Conservation (phyloP, 2,888 invertebrate genomes). For the Stenurella melanura region DNA sequence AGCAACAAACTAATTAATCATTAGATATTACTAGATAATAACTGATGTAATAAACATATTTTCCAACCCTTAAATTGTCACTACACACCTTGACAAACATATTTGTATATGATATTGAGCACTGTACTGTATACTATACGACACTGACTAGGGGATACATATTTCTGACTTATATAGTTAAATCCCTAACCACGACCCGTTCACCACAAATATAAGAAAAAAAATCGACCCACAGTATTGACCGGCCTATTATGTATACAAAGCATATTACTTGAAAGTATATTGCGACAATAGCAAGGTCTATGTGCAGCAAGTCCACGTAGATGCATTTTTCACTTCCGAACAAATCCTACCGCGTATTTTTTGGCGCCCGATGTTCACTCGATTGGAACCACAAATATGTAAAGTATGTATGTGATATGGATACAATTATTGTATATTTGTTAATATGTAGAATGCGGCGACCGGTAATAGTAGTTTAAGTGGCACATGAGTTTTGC, state of each 20-base stretch:
- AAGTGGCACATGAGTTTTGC: neutral
- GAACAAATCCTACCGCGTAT: slow-evolving; percentile 48
- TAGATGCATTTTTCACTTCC: slow-evolving; percentile 55
- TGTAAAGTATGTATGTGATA: slow-evolving; percentile 35
- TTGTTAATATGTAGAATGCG: slow-evolving; percentile 21
- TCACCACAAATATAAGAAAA: slow-evolving; percentile 62
- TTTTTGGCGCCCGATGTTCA: slow-evolving; percentile 61
- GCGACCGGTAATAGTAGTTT: neutral
- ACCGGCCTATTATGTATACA: slow-evolving; percentile 64
- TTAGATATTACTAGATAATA: too few relatives aligned
- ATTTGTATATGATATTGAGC: slow-evolving; percentile 49
- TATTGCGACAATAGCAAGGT: slow-evolving; percentile 65
- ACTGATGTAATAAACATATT: neutral
- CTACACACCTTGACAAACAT: slow-evolving; percentile 66
- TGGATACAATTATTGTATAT: slow-evolving; percentile 19
- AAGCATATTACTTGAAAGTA: slow-evolving; percentile 64
- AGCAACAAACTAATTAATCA: too few relatives aligned
- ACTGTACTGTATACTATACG: slow-evolving; percentile 54
- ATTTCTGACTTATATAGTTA: slow-evolving; percentile 62
- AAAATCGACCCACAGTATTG: slow-evolving; percentile 58
- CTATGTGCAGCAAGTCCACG: slow-evolving; percentile 51
- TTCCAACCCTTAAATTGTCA: slow-evolving; percentile 41
- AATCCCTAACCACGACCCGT: slow-evolving; percentile 63
- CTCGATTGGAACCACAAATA: slow-evolving; percentile 55
- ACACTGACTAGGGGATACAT: slow-evolving; percentile 60